phyloP scores from a whole-genome alignment of 2,888 invertebrate genomes.

The Atrina japonica region DNA sequence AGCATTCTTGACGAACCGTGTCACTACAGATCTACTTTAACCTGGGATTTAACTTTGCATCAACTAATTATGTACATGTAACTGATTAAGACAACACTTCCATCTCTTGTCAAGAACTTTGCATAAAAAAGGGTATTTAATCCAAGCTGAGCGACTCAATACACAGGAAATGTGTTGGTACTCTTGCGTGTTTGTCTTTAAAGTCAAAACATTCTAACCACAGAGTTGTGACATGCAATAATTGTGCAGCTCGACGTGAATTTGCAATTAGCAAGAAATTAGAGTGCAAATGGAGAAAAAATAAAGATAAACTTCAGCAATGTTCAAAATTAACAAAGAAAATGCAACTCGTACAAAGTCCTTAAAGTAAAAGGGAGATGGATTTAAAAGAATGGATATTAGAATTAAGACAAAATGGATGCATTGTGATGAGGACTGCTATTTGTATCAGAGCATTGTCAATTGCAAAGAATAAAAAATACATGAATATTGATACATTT shows the following conservation, averaged over 20 bases:
- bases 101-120: no score
- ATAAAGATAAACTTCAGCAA: neutral
- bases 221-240: neutral
- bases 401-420: neutral
- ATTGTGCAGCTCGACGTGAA: slow-evolving; percentile 21
- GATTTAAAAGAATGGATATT: neutral
- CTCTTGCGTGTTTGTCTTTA: no score
- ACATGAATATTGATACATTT: neutral
- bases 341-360: neutral
- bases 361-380: neutral
- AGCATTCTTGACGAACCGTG: no score
- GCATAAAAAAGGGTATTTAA: no score
- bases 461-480: neutral
- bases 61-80: no score
- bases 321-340: no score
- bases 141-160: no score
- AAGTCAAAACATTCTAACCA: no score
- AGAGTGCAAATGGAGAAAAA: slow-evolving; percentile 29
- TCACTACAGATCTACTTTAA: no score
- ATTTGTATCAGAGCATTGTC: neutral
- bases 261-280: slow-evolving; percentile 20
- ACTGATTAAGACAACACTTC: no score
- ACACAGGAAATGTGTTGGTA: no score
- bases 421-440: neutral
- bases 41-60: no score